Conservation (phyloP, 2,113 vertebrate species). For the Promerops cafer region DNA sequence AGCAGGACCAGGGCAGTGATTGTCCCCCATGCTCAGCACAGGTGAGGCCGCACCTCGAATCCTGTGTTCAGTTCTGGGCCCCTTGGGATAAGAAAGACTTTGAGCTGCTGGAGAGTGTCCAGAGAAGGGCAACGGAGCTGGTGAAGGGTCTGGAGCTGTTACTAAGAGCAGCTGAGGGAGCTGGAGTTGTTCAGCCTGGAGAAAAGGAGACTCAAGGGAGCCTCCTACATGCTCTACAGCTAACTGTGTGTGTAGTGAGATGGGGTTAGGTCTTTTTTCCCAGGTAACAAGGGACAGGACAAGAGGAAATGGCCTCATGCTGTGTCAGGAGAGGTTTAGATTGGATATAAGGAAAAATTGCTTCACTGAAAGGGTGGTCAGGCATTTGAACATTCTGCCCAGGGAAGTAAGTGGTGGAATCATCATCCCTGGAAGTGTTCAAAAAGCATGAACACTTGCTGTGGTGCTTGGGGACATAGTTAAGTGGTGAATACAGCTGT, state of each 20-base stretch:
- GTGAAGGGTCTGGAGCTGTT: not conserved
- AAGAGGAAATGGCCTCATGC: not conserved
- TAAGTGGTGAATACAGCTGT: not conserved
- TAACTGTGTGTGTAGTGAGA: not conserved
- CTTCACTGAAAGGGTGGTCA: not conserved
- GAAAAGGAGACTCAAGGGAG: not conserved
- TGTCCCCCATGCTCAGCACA: accelerated
- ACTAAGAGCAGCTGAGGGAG: not conserved
- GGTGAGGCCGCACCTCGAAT: accelerated
- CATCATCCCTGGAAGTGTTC: not conserved
- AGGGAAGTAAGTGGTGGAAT: not conserved
- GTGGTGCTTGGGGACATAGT: not conserved
- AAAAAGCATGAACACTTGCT: not conserved
- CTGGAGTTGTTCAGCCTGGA: not conserved
- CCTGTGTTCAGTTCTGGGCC: not conserved
- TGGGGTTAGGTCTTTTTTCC: not conserved
- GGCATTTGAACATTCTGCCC: not conserved
- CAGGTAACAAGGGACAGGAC: not conserved
- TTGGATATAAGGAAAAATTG: not conserved
- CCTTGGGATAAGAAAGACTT: no score
- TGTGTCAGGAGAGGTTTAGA: not conserved
- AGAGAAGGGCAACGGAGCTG: not conserved
- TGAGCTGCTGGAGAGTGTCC: accelerated
- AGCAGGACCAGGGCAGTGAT: not conserved
- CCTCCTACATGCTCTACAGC: not conserved